These are phyloP conservation scores for Hydrocynus forskahlii DNA, from an alignment of 2,797 vertebrate genomes.

Conservation along the genomic window DNA sequence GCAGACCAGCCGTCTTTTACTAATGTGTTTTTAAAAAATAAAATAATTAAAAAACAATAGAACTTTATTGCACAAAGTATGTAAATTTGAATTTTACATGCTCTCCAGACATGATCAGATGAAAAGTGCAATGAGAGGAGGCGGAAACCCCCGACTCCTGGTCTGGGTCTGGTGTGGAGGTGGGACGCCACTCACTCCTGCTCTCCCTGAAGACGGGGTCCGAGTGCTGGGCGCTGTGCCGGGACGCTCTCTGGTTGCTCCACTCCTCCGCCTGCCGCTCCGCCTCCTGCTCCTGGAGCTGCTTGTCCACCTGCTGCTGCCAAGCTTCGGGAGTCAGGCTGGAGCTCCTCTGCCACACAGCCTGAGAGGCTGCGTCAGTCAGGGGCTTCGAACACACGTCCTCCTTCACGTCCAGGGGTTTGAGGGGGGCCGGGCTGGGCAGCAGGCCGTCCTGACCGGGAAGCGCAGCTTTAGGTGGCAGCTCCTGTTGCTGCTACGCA, in stretches of 20 bases:
- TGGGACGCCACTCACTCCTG: conserved; percentile 72
- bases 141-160: too few relatives aligned
- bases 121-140: too few relatives aligned
- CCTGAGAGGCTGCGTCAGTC: conserved; percentile 59
- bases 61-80: too few relatives aligned
- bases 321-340: conserved; percentile 82
- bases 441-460: conserved; percentile 64
- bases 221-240: conserved; percentile 53
- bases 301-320: conserved; percentile 83
- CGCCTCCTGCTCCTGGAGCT: conserved; percentile 71
- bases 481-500: conserved; percentile 61
- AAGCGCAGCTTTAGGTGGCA: conserved; percentile 64
- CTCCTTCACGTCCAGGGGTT: conserved; percentile 61
- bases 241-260: conserved; percentile 64
- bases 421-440: conserved; percentile 63
- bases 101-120: too few relatives aligned
- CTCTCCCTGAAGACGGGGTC: conserved; percentile 80
- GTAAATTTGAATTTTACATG: too few relatives aligned
- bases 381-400: conserved; percentile 59
- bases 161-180: too few relatives aligned
- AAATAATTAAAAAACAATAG: too few relatives aligned
- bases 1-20: too few relatives aligned
- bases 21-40: too few relatives aligned
- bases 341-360: conserved; percentile 77
- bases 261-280: conserved; percentile 72